Evolutionary conservation across 1,140 invertebrate species (phyloP).

Genomic region (Panulirus ornatus): DNA sequence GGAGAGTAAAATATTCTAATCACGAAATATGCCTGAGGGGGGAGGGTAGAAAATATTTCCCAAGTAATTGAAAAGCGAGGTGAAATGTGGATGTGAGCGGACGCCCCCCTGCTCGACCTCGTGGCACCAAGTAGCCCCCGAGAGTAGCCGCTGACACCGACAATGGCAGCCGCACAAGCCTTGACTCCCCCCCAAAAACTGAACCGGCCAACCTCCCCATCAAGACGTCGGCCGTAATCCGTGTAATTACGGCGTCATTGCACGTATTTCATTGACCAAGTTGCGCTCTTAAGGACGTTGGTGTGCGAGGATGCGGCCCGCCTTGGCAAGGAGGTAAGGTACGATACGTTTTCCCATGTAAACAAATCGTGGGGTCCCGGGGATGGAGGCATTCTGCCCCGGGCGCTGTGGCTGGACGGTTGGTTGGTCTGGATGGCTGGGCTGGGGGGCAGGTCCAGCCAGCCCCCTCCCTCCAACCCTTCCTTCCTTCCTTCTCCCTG

Average conservation of each 20-base stretch:
- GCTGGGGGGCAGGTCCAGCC: neutral
- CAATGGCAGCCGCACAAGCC: neutral
- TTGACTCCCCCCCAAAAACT: too few relatives aligned
- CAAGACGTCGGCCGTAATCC: too few relatives aligned
- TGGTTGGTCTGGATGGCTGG: neutral
- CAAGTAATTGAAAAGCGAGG: too few relatives aligned
- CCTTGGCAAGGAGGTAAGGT: neutral
- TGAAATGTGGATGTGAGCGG: conserved; percentile 19
- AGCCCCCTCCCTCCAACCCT: neutral
- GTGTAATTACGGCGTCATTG: too few relatives aligned
- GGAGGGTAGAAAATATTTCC: too few relatives aligned
- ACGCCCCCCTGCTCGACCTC: conserved; percentile 8
- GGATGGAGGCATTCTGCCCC: conserved; percentile 20
- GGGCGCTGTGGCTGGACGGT: neutral
- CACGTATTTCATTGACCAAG: too few relatives aligned
- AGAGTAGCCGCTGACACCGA: neutral
- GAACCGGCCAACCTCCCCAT: too few relatives aligned
- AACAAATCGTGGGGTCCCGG: conserved; percentile 49
- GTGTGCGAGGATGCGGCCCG: too few relatives aligned
- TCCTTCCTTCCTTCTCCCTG: neutral
- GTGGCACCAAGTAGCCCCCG: conserved; percentile 23
- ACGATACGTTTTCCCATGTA: conserved; percentile 60
- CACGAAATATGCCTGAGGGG: too few relatives aligned
- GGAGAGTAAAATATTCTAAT: too few relatives aligned
- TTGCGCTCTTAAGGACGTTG: too few relatives aligned